These are phyloP conservation scores for Tenodera sinensis DNA, from an alignment of 2,888 invertebrate genomes.

Conservation along the genomic window DNA sequence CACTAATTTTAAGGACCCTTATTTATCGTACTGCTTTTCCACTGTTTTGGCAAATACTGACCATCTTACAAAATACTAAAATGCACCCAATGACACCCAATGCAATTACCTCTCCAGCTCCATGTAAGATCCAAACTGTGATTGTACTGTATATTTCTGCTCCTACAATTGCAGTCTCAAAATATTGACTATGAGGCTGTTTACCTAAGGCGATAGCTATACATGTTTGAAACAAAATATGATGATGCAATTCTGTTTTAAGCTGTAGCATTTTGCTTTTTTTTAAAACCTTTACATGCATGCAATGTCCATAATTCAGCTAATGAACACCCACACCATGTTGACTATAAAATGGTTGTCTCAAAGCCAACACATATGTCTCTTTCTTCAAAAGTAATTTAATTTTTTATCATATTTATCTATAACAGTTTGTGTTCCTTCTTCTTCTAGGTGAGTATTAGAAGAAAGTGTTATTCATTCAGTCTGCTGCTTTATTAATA, in stretches of 20 bases:
- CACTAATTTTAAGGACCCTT: no score
- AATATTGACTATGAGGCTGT: not conserved
- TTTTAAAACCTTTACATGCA: not conserved
- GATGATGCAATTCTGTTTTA: not conserved
- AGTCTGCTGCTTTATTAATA: no score
- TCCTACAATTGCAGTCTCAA: not conserved
- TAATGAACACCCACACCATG: not conserved
- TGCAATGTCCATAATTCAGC: not conserved
- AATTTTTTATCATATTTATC: no score
- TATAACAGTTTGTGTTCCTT: no score
- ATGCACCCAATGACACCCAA: not conserved
- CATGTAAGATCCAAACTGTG: not conserved
- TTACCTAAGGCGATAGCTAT: not conserved
- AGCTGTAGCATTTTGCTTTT: not conserved
- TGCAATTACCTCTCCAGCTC: no score
- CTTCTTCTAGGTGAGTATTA: no score
- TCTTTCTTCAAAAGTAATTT: not conserved
- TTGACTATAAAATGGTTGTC: not conserved
- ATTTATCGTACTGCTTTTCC: no score
- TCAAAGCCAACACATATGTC: not conserved
- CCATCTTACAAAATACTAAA: no score
- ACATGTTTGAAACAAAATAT: not conserved
- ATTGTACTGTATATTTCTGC: not conserved
- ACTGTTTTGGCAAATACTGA: no score
- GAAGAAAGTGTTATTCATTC: no score